Evolutionary conservation across 2,797 vertebrate species (phyloP), one percentile per base, ranked within the genome.

Genomic region (Fistularia commersonii): DNA sequence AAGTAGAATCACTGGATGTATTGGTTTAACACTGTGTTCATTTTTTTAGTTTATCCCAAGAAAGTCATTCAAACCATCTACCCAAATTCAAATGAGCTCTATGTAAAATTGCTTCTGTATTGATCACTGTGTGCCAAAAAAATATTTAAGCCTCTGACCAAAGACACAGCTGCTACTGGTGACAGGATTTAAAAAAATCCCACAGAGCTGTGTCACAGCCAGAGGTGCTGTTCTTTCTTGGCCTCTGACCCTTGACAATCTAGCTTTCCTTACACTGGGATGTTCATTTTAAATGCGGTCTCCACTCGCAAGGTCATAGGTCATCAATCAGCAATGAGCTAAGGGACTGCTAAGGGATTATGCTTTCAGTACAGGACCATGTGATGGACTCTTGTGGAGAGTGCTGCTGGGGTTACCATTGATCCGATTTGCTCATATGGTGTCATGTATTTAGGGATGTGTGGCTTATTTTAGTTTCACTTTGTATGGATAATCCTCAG

Each of bases 301-400:
- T 41, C 44, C 34, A 11, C 54, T 57, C 36, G 8, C 42, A 13
- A 55, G 62, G 73, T 60, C 51, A 56, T 33, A 74, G 66, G 76
- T 69, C 53, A 64, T 63, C 48, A 54, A 61, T 77, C 64, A 48
- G 36, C 53, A 37, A 45, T 61, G 69, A 52, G 66, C 56, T 54
- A 37, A 38, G 49, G 42, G 52, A 45, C 48, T 31, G 23, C 43
- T 15, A 48, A 48, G 12, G 1, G 1, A 32, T 6, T 42, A 5
- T 23, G 8, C 32, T n/a, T 6, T 0, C n/a, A 12, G 11, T 12
- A 61, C 12, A 10, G 59, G 38, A 50, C 57, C 56, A 57, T 69
- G 46, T 41, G 45, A 55, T 63, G 48, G 47, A 64, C 55, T 64
- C 65, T 50, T 53, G 61, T 45, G 57, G 74, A 47, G 64, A 48